phyloP scores from a whole-genome alignment of 2,113 vertebrate species.

The Paramisgurnus dabryanus region DNA sequence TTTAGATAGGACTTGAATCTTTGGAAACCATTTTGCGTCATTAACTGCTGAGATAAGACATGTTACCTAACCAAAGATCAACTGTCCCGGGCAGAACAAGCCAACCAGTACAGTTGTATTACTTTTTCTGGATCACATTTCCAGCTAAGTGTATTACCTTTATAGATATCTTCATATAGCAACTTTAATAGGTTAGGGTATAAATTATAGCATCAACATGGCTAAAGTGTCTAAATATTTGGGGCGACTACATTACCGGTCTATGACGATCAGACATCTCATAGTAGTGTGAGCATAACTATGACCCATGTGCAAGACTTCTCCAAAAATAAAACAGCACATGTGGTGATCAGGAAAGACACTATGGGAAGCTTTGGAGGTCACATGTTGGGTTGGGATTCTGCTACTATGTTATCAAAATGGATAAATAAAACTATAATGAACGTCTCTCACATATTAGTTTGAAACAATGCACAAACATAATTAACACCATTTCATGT shows the following conservation, averaged over 20 bases:
- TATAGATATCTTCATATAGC: neutral
- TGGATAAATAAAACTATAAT: neutral
- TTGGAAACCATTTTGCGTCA: neutral
- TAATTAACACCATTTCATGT: neutral
- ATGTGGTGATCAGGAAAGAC: neutral
- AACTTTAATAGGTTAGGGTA: neutral
- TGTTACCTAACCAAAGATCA: slow-evolving; percentile 37
- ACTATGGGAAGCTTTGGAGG: neutral
- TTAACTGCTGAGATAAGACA: slow-evolving; percentile 36
- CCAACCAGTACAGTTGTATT: neutral
- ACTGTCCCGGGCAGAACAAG: neutral
- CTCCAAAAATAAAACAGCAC: slow-evolving; percentile 35
- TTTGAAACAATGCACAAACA: neutral
- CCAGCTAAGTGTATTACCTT: too few species aligned
- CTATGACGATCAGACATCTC: neutral
- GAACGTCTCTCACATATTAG: neutral
- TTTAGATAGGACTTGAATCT: slow-evolving; percentile 1
- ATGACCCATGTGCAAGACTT: slow-evolving; percentile 13
- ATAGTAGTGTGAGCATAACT: neutral
- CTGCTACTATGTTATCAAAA: neutral
- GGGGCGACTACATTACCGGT: too few species aligned
- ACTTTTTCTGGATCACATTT: neutral
- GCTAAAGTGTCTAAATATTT: too few species aligned
- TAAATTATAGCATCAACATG: too few species aligned
- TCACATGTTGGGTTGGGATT: neutral